A percentile compares a stretch with the other conserved stretches of the same genome.
These are phyloP conservation scores for cat (Felis catus) DNA, from an alignment of 2,113 vertebrate species.

Conservation along the genomic window F.catus_Fca126_mat1.0 CM031411.1:37186001-37186500, in stretches of 20 bases:
- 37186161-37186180: too few relatives aligned
- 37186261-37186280: too few relatives aligned
- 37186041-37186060: neutral
- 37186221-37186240: too few relatives aligned
- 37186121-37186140: neutral
- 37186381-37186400: neutral
- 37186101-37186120: constrained; percentile 15
- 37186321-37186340: neutral
- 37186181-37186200: too few relatives aligned
- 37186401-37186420: neutral
- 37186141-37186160: too few relatives aligned
- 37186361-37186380: neutral
- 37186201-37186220: too few relatives aligned
- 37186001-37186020: neutral
- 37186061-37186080: neutral
- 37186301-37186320: too few relatives aligned
- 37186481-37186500: neutral
- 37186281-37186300: too few relatives aligned
- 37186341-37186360: neutral
- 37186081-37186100: constrained; percentile 26
- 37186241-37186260: too few relatives aligned
- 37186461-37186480: neutral
- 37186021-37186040: neutral
- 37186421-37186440: neutral
- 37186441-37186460: neutral